phyloP scores from a whole-genome alignment of 2,113 vertebrate genomes.

The Tragelaphus imberbis region DNA sequence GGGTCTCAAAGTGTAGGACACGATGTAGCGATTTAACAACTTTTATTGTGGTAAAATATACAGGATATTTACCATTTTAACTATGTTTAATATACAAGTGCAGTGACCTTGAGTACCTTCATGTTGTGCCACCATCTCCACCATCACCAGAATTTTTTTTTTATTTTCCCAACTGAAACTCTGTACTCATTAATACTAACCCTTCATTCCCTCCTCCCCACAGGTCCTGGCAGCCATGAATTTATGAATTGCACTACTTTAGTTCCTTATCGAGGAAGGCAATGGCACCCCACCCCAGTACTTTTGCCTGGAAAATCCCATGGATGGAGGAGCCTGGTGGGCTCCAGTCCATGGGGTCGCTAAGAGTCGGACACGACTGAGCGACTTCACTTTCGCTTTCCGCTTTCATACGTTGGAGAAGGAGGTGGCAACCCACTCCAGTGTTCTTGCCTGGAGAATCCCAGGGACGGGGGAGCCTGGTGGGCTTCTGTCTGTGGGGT shows the following conservation, averaged over 20 bases:
- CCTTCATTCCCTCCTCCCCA: not conserved
- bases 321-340: too few relatives aligned
- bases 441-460: too few relatives aligned
- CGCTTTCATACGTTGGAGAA: too few relatives aligned
- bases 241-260: not conserved
- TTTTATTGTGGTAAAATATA: not conserved
- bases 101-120: not conserved
- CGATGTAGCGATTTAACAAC: not conserved
- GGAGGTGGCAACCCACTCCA: too few relatives aligned
- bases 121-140: not conserved
- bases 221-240: not conserved
- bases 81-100: not conserved
- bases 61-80: not conserved
- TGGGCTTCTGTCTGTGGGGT: too few relatives aligned
- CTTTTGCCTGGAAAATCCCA: too few relatives aligned
- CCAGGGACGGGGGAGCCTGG: too few relatives aligned
- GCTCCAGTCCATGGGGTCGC: too few relatives aligned
- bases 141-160: not conserved
- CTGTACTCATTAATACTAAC: not conserved
- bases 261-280: too few relatives aligned
- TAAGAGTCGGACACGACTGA: too few relatives aligned
- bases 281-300: too few relatives aligned
- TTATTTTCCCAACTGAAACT: not conserved
- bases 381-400: too few relatives aligned
- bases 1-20: not conserved